Conservation (phyloP, 92 coral and sea anemone species). For the Epizoanthus rinbou region DNA sequence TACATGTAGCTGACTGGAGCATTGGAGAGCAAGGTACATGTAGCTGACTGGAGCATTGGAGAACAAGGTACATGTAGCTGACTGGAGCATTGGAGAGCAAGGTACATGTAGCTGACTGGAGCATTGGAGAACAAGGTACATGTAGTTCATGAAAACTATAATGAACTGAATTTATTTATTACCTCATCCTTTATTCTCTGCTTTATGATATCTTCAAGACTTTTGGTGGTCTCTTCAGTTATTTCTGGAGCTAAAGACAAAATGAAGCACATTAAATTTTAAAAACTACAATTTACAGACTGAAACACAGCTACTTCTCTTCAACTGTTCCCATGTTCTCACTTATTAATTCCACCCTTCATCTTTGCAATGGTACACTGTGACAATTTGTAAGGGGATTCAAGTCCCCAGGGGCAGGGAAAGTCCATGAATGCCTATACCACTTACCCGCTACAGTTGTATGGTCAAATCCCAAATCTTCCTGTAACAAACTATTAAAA, state of each 20-base stretch:
- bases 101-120: no score
- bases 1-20: no score
- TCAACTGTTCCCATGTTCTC: no score
- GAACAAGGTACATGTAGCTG: no score
- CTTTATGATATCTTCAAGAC: slow-evolving; percentile 83
- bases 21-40: no score
- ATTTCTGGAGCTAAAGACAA: slow-evolving; percentile 85
- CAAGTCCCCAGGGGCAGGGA: no score
- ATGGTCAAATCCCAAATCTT: slow-evolving; percentile 92
- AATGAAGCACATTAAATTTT: not conserved
- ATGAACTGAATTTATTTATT: not conserved
- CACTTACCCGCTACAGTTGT: slow-evolving; percentile 81
- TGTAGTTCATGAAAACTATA: no score
- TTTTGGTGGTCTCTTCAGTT: slow-evolving; percentile 91
- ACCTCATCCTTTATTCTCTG: slow-evolving; percentile 94
- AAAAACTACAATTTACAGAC: not conserved
- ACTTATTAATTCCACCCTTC: no score
- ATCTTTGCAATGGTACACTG: no score
- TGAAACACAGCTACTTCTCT: not conserved
- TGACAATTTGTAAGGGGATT: not conserved
- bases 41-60: no score
- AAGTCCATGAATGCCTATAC: not conserved
- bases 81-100: no score
- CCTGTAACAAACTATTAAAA: slow-evolving; percentile 87
- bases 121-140: no score